Percentiles rank a stretch among this genome's conserved stretches.
Evolutionary conservation across 2,888 invertebrate genomes (phyloP).

Genomic region (Gymnoscelis rufifasciata): DNA sequence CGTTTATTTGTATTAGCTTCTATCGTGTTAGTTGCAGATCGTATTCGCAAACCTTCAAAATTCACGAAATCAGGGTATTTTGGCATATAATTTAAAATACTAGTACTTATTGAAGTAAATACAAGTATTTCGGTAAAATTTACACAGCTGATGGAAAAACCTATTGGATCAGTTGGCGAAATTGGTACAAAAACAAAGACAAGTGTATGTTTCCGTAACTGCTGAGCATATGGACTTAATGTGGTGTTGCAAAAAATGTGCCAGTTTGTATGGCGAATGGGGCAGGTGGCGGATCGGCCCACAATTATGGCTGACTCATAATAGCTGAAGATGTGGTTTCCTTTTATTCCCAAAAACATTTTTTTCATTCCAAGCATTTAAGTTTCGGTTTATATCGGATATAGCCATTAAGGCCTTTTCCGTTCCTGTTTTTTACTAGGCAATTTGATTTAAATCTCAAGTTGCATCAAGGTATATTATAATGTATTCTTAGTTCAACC

Average conservation of each 20-base stretch:
- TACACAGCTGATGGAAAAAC: slow-evolving; percentile 10
- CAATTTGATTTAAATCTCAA: too few relatives aligned
- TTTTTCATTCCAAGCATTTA: background rate
- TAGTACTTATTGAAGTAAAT: background rate
- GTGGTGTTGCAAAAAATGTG: slow-evolving; percentile 12
- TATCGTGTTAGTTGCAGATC: too few relatives aligned
- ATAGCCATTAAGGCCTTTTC: too few relatives aligned
- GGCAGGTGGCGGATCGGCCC: slow-evolving; percentile 36
- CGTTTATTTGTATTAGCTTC: too few relatives aligned
- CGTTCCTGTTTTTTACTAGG: too few relatives aligned
- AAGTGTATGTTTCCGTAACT: slow-evolving; percentile 27
- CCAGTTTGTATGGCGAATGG: slow-evolving; percentile 10
- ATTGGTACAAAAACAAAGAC: slow-evolving; percentile 14
- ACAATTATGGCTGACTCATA: slow-evolving; percentile 33
- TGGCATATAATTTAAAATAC: too few relatives aligned
- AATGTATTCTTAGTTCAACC: too few relatives aligned
- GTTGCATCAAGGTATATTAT: too few relatives aligned
- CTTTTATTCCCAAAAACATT: background rate
- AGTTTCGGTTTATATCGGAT: too few relatives aligned
- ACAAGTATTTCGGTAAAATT: slow-evolving; percentile 5
- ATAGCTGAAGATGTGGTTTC: slow-evolving; percentile 6
- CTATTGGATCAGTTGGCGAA: slow-evolving; percentile 21
- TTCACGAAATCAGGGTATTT: too few relatives aligned
- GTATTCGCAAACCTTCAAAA: too few relatives aligned
- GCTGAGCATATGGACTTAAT: slow-evolving; percentile 32